Evolutionary conservation across 2,888 invertebrate genomes (phyloP).

Genomic region (Schizotus pectinicornis): DNA sequence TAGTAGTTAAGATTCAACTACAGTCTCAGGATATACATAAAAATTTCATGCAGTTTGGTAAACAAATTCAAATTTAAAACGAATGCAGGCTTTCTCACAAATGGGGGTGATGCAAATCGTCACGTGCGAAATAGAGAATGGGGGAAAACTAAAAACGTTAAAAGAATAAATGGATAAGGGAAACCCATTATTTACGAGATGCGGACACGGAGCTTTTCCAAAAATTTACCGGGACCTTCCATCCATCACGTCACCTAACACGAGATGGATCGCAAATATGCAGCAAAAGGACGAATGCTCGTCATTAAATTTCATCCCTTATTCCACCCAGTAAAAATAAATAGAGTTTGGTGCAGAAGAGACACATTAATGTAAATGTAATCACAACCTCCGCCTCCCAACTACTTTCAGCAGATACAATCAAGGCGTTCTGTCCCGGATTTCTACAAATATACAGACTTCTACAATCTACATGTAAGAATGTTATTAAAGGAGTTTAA

Average conservation of each 20-base stretch:
- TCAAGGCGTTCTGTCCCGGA: too few species aligned
- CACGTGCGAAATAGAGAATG: conserved; percentile 12
- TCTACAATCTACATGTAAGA: too few species aligned
- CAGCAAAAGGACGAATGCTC: background rate
- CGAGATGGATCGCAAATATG: background rate
- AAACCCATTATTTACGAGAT: background rate
- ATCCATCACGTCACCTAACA: too few species aligned
- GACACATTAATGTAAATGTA: conserved; percentile 7
- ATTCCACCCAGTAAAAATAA: too few species aligned
- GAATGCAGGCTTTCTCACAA: conserved; percentile 17
- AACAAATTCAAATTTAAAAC: conserved; percentile 6
- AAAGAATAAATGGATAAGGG: conserved; percentile 16
- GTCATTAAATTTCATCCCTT: conserved; percentile 8
- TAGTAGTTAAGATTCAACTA: conserved; percentile 6
- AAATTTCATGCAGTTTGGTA: conserved; percentile 15
- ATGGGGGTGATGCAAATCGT: conserved; percentile 21
- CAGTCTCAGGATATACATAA: conserved; percentile 10
- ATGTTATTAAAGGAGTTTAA: too few species aligned
- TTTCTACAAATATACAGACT: too few species aligned
- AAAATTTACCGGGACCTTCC: background rate
- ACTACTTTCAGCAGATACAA: background rate
- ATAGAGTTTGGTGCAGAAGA: background rate
- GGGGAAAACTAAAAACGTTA: conserved; percentile 23
- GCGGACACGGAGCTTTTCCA: too few species aligned
- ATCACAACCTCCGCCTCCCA: background rate